Base-by-base conservation (phyloP, 2,797 vertebrate genomes). In the Glyptemys insculpta region DNA sequence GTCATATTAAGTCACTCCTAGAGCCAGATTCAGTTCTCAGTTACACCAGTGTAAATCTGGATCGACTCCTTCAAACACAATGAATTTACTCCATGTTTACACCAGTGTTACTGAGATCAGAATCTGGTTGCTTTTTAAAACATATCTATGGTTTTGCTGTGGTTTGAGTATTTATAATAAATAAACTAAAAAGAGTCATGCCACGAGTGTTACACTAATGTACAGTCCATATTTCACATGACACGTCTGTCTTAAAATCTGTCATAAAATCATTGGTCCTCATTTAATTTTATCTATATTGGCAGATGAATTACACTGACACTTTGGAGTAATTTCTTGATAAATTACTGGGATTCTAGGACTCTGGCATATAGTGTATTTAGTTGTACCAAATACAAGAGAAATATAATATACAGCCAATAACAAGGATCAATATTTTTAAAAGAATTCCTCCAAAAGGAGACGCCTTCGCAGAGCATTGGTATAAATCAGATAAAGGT, bases 1-100 rank as follows among this genome's bases (percentile, higher is more conserved):
- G 95, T 97, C 97, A 97, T 93, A 27, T 95, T 95, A 97, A 97
- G 96, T 96, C 95, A 97, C 93, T 94, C 86, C 86, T 94, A 87
- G 81, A 96, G 79, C 72, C 92, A 97, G 96, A 95, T 91, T 96
- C 91, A 2, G 5, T 92, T 93, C 91, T 90, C 37, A 91, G 83
- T 97, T 92, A 91, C 85, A 95, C 79, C 78, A 87, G 87, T 89
- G 92, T 65, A 79, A 95, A 47, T 74, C 79, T 92, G 91, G 85
- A 93, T 82, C 81, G 95, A 90, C 89, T 97, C 91, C 8, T 1
- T 31, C 79, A 81, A 95, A 92, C 50, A 27, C 52, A 90, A 74
- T 49, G 90, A 79, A 62, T 95, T 96, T 94, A 89, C 5, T 86
- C 85, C 76, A 44, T 62, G 56, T 80, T 88, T 91, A 95, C 93